phyloP scores from a whole-genome alignment of 92 coral and sea anemone genomes.

The Montipora capitata region DNA sequence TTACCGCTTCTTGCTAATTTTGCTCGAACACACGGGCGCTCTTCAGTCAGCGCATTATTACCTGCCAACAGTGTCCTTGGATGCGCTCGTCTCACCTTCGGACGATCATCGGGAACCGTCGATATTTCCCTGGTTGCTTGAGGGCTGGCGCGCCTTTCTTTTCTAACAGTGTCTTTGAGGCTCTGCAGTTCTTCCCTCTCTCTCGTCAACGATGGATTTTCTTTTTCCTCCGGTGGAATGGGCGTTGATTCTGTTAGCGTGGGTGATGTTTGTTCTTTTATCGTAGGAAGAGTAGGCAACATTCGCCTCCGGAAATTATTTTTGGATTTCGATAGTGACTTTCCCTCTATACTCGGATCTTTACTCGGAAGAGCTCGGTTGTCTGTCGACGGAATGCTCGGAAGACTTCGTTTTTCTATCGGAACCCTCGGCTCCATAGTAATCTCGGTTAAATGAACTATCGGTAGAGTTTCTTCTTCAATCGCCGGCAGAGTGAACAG shows the following conservation, averaged over 20 bases:
- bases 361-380: conserved; percentile 40
- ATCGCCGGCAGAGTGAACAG: conserved; percentile 19
- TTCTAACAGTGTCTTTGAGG: not conserved
- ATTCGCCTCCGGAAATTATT: conserved; percentile 7
- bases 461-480: conserved; percentile 7
- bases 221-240: not conserved
- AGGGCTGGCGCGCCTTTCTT: not conserved
- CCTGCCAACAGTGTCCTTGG: not conserved
- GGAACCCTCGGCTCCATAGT: not conserved
- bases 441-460: not conserved
- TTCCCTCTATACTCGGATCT: not conserved
- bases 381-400: conserved; percentile 22
- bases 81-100: conserved; percentile 2
- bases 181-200: not conserved
- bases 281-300: conserved; percentile 24
- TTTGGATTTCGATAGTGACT: not conserved
- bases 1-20: conserved; percentile 7
- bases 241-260: not conserved
- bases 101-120: not conserved
- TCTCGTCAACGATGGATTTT: not conserved
- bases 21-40: not conserved
- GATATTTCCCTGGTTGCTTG: not conserved
- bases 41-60: not conserved
- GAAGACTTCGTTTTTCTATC: not conserved
- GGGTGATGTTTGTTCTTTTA: not conserved